Conservation (phyloP, 2,797 vertebrate species). For the Sternotherus odoratus region DNA sequence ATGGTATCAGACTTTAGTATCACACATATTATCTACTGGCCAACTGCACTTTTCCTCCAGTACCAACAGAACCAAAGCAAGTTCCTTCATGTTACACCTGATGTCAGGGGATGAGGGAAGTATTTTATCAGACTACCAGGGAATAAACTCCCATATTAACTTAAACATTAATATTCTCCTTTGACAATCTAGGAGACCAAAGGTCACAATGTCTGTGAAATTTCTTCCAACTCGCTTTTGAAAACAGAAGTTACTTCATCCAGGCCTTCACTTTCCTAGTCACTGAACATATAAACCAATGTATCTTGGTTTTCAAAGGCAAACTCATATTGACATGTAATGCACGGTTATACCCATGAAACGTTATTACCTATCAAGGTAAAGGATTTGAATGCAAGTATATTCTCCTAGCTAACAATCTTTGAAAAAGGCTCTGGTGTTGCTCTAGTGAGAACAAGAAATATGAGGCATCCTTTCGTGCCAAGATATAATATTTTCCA, state of each 20-base stretch:
- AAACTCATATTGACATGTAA: rapidly evolving
- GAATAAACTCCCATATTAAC: background rate
- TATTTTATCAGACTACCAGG: background rate
- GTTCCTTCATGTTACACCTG: background rate
- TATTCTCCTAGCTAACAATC: background rate
- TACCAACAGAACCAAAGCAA: rapidly evolving
- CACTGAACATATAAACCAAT: background rate
- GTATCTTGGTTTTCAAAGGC: background rate
- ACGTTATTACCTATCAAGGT: background rate
- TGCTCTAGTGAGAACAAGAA: background rate
- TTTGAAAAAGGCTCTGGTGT: background rate
- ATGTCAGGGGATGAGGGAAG: no score
- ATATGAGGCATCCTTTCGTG: background rate
- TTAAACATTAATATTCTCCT: background rate
- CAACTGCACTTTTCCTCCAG: background rate
- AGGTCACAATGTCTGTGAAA: background rate
- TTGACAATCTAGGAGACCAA: no score
- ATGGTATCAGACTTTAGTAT: background rate
- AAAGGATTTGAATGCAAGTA: background rate
- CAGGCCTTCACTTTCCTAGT: background rate
- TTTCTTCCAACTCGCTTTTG: no score
- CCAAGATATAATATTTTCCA: constrained; percentile 10
- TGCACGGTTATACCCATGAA: background rate
- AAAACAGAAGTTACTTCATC: background rate
- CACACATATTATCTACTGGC: background rate